Conservation (phyloP, 2,888 invertebrate species). For the Macaria notata region DNA sequence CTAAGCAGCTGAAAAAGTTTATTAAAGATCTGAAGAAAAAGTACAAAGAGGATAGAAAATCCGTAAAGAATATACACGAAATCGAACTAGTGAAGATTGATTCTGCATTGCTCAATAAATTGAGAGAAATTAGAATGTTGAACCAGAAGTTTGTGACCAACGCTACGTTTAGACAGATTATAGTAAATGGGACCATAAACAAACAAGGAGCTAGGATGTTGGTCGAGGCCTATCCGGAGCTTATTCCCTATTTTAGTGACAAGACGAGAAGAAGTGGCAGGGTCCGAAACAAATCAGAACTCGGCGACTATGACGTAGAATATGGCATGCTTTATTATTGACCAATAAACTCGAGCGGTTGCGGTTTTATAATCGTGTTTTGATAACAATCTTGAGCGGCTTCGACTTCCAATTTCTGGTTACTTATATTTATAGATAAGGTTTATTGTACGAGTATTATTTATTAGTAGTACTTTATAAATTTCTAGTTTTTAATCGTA, state of each 20-base stretch:
- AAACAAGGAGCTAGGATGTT: slow-evolving; percentile 46
- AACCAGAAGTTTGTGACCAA: slow-evolving; percentile 56
- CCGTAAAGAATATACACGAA: slow-evolving; percentile 58
- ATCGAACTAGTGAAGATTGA: slow-evolving; percentile 56
- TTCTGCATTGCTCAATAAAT: slow-evolving; percentile 37
- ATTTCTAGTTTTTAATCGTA: too few species aligned
- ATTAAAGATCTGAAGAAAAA: slow-evolving; percentile 58
- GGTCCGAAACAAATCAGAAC: slow-evolving; percentile 26
- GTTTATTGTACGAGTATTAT: too few species aligned
- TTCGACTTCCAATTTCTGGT: too few species aligned
- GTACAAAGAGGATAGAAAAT: slow-evolving; percentile 57
- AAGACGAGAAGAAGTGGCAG: slow-evolving; percentile 28
- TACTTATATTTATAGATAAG: too few species aligned
- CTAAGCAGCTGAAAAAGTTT: slow-evolving; percentile 62
- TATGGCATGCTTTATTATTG: slow-evolving; percentile 59
- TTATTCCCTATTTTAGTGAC: slow-evolving; percentile 37
- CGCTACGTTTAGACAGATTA: slow-evolving; percentile 56
- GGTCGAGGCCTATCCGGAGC: slow-evolving; percentile 57
- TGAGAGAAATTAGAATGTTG: slow-evolving; percentile 48
- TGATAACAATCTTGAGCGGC: neutral
- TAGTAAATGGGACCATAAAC: slow-evolving; percentile 57
- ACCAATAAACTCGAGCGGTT: slow-evolving; percentile 38
- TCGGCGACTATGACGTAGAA: slow-evolving; percentile 62
- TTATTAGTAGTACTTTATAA: too few species aligned
- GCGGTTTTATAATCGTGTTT: slow-evolving; percentile 11